phyloP scores from a whole-genome alignment of 2,888 invertebrate species.

The Drosophila acutilabella region DNA sequence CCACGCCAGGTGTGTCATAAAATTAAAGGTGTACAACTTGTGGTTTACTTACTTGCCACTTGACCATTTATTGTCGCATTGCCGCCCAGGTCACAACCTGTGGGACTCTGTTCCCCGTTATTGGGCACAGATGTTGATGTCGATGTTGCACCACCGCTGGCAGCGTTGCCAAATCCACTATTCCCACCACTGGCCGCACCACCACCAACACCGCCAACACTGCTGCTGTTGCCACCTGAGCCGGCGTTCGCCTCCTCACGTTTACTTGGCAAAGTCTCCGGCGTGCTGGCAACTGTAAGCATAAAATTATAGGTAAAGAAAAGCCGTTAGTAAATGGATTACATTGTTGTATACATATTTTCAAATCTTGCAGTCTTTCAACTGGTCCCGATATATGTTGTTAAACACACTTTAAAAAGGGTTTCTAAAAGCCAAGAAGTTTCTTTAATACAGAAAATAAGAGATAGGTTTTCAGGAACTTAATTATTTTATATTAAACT shows the following conservation, averaged over 20 bases:
- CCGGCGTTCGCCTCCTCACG: constrained; percentile 86
- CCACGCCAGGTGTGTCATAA: neutral
- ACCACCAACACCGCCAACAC: constrained; percentile 25
- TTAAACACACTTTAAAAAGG: constrained; percentile 1
- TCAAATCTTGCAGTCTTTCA: constrained; percentile 21
- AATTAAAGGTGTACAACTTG: constrained; percentile 5
- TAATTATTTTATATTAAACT: no score
- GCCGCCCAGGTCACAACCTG: constrained; percentile 57
- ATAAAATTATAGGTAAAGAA: constrained; percentile 57
- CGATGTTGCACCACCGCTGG: constrained; percentile 35
- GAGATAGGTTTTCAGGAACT: no score
- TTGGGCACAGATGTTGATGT: constrained; percentile 39
- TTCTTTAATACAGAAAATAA: no score
- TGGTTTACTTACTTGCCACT: constrained; percentile 85
- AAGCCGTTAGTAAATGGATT: constrained; percentile 35
- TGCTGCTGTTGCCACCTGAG: constrained; percentile 40
- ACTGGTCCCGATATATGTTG: constrained; percentile 33
- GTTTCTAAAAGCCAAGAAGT: no score
- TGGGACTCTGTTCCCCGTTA: constrained; percentile 64
- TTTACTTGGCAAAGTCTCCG: constrained; percentile 87
- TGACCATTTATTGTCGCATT: constrained; percentile 85
- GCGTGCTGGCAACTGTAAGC: constrained; percentile 93
- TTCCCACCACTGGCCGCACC: constrained; percentile 31
- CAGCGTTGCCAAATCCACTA: constrained; percentile 19
- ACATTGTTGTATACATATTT: neutral